Evolutionary conservation across 2,888 invertebrate species (phyloP), one percentile per base, ranked within the genome.

Genomic region (Trypoxylon attenuatum): DNA sequence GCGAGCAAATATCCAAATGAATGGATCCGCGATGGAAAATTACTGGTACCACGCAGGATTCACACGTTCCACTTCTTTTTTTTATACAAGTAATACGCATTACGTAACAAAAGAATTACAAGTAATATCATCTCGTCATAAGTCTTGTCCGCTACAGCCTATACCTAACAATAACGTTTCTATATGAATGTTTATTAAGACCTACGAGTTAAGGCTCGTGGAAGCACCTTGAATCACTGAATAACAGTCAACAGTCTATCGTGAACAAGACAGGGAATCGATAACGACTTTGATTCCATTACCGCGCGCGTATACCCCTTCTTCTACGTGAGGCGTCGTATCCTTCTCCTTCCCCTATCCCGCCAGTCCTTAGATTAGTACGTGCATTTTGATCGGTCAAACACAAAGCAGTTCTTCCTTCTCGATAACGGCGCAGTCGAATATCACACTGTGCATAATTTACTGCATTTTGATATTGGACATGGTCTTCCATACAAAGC

Each of bases 171-270:
- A 61, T 54, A 70, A 67, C 57, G 19, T 60, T 43, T 76, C 66
- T 71, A 69, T 67, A 52, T 43, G 62, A 71, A 71, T 65, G 58
- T 65, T 63, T 74, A 76, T 69, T 51, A 41, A 54, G 61, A 61
- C 57, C 59, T 80, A 77, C 59, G 52, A 65, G 50, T 69, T 72
- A 80, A 74, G 72, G 71, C 69, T 83, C 43, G 76, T 82, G 83
- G 84, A 86, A 86, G 86, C 86, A 86, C 85, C 85, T 80, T 83
- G 81, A 83, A 84, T 85, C 75, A 81, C 80, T 82, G 81, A 79
- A 76, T 73, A 78, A 80, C 71, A 72, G 64, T 67, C 66, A 56
- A 57, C n/a, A n/a, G 41, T 59, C 38, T 65, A 63, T 61, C 50
- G 51, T 55, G 57, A 56, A 61, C 16, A 51, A 53, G 39, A 53